Percentiles rank a stretch among this genome's conserved stretches.
Conservation (phyloP, 2,888 invertebrate genomes). For the Mythimna vitellina region DNA sequence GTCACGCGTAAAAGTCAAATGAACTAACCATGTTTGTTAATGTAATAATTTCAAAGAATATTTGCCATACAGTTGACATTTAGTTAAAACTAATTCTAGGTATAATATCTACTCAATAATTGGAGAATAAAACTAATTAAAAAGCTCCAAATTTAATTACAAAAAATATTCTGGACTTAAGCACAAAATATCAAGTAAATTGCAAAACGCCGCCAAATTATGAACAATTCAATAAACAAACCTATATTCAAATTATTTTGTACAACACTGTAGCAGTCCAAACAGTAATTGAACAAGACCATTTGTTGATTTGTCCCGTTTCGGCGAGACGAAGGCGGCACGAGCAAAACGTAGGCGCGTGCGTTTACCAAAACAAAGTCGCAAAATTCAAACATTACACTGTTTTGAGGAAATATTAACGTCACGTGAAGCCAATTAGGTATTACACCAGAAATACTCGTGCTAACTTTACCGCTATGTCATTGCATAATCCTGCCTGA, state of each 20-base stretch:
- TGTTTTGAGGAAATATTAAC: slow-evolving; percentile 71
- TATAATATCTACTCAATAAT: no score
- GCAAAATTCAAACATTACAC: slow-evolving; percentile 67
- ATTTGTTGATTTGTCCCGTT: slow-evolving; percentile 56
- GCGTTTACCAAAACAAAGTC: slow-evolving; percentile 66
- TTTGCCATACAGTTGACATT: background rate
- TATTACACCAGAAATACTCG: slow-evolving; percentile 39
- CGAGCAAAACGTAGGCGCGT: slow-evolving; percentile 50
- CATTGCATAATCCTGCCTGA: slow-evolving; percentile 50
- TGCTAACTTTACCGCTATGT: slow-evolving; percentile 56
- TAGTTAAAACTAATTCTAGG: background rate
- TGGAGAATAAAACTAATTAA: background rate
- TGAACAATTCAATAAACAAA: slow-evolving; percentile 30
- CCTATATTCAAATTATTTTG: slow-evolving; percentile 34
- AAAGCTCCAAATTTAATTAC: background rate
- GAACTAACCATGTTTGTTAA: slow-evolving; percentile 8
- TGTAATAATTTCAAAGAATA: slow-evolving; percentile 8
- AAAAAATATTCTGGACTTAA: background rate
- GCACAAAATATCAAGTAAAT: slow-evolving; percentile 5
- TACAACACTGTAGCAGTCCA: slow-evolving; percentile 39
- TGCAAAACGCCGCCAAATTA: slow-evolving; percentile 18
- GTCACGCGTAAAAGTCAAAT: slow-evolving; percentile 10
- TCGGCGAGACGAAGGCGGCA: slow-evolving; percentile 58
- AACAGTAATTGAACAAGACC: slow-evolving; percentile 52
- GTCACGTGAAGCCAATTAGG: slow-evolving; percentile 69